Conservation (phyloP, 2,888 invertebrate genomes). For the Coelopa pilipes region DNA sequence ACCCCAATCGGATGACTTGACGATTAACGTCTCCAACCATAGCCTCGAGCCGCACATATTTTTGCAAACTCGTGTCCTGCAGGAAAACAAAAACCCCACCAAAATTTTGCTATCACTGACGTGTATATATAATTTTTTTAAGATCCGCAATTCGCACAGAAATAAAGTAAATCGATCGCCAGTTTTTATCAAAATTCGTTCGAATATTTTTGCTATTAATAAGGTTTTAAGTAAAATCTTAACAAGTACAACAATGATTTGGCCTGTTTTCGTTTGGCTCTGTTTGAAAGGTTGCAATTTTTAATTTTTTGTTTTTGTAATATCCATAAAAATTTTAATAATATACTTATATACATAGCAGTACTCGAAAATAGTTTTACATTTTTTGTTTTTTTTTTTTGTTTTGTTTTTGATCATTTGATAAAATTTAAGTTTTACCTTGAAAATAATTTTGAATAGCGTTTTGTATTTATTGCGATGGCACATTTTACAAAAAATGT, state of each 20-base stretch:
- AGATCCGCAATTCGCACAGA: slow-evolving; percentile 43
- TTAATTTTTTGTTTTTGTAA: slow-evolving; percentile 19
- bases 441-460: slow-evolving; percentile 33
- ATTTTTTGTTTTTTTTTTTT: too few species aligned
- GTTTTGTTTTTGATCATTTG: too few species aligned
- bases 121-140: slow-evolving; percentile 66
- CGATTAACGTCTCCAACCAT: slow-evolving; percentile 6
- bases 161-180: slow-evolving; percentile 20
- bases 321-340: not conserved
- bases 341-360: slow-evolving; percentile 22
- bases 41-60: slow-evolving; percentile 15
- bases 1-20: not conserved
- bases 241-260: slow-evolving; percentile 47
- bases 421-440: slow-evolving; percentile 27
- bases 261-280: slow-evolving; percentile 47
- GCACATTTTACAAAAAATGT: slow-evolving; percentile 47
- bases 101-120: slow-evolving; percentile 55
- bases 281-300: slow-evolving; percentile 21
- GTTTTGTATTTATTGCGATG: slow-evolving; percentile 50
- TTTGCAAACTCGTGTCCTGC: not conserved
- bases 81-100: slow-evolving; percentile 24
- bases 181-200: slow-evolving; percentile 22
- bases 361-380: slow-evolving; percentile 1
- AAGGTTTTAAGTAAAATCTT: slow-evolving; percentile 9
- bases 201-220: not conserved